Percentiles rank a stretch among this genome's conserved stretches.
Evolutionary conservation across 2,888 invertebrate species (phyloP).

Genomic region (Chaitophorus viminalis): DNA sequence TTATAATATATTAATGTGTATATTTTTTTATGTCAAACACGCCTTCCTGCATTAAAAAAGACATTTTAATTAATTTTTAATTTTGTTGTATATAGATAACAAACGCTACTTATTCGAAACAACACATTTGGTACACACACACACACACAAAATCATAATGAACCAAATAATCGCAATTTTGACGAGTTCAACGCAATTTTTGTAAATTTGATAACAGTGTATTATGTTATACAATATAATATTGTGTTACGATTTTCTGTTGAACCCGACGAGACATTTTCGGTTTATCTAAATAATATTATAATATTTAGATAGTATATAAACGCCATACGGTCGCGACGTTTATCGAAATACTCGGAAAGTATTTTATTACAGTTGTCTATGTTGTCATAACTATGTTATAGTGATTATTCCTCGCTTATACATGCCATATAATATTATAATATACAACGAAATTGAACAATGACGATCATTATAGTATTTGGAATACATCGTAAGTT

Average conservation of each 20-base stretch:
- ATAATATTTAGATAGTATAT: neutral
- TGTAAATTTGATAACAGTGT: neutral
- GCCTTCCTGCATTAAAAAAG: slow-evolving; percentile 2
- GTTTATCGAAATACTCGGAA: too few relatives aligned
- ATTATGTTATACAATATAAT: neutral
- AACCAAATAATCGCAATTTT: neutral
- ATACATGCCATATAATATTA: too few relatives aligned
- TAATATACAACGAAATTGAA: too few relatives aligned
- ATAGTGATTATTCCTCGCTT: too few relatives aligned
- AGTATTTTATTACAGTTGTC: too few relatives aligned
- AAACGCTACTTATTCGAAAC: slow-evolving; percentile 20
- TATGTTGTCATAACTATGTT: too few relatives aligned
- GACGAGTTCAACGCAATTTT: neutral
- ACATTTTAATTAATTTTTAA: too few relatives aligned
- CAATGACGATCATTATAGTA: neutral
- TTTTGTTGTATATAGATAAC: slow-evolving; percentile 31
- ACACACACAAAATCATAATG: neutral
- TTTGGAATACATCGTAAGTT: slow-evolving; percentile 11
- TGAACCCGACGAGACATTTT: too few relatives aligned
- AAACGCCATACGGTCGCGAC: too few relatives aligned
- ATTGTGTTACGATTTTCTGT: neutral
- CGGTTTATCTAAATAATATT: too few relatives aligned
- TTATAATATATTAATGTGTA: neutral
- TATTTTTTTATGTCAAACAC: slow-evolving; percentile 14
- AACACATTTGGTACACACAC: slow-evolving; percentile 12